phyloP scores from a whole-genome alignment of 1,140 invertebrate species.

The Drosophila melanica region DNA sequence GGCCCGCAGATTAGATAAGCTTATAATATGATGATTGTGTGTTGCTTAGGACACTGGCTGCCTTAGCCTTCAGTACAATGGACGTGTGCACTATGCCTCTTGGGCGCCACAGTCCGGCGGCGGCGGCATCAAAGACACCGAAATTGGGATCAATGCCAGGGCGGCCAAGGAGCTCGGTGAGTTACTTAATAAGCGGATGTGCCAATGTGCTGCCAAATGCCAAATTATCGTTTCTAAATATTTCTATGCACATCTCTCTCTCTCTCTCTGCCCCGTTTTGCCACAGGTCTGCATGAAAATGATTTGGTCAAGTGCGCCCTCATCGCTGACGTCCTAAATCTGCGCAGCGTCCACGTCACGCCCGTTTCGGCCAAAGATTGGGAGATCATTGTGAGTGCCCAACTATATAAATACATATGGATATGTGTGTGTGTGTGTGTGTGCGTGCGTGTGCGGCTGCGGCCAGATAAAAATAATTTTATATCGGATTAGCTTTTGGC shows the following conservation, averaged over 20 bases:
- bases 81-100: constrained; percentile 72
- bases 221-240: constrained; percentile 48
- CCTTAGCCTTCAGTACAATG: constrained; percentile 72
- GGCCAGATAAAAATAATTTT: constrained; percentile 68
- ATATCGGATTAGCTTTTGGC: constrained; percentile 76
- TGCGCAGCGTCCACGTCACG: constrained; percentile 78
- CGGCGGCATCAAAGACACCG: constrained; percentile 79
- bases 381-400: constrained; percentile 83
- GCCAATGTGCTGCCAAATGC: constrained; percentile 67
- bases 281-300: constrained; percentile 78
- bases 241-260: constrained; percentile 3
- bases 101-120: constrained; percentile 77
- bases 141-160: constrained; percentile 84
- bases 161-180: constrained; percentile 83
- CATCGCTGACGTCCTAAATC: constrained; percentile 76
- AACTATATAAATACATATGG: constrained; percentile 1
- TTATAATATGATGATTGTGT: constrained; percentile 14
- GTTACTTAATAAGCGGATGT: constrained; percentile 77
- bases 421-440: neutral
- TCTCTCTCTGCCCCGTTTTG: constrained; percentile 30
- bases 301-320: constrained; percentile 81
- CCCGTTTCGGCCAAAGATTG: constrained; percentile 82
- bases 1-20: constrained; percentile 67
- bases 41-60: constrained; percentile 78
- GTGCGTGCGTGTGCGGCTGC: constrained; percentile 14